phyloP scores from a whole-genome alignment of 2,888 invertebrate species.

The Philonicus albiceps region DNA sequence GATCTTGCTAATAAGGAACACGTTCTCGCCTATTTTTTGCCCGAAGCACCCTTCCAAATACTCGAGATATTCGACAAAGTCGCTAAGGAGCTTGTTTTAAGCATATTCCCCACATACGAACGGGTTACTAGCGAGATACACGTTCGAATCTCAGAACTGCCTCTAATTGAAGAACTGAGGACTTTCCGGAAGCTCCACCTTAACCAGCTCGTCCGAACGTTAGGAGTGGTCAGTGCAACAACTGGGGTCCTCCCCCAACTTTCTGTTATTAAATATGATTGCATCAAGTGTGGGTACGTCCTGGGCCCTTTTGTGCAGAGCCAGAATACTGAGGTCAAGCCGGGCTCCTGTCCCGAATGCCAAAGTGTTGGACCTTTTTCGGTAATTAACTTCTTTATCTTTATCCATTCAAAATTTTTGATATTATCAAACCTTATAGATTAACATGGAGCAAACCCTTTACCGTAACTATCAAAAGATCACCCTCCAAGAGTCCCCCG shows the following conservation, averaged over 20 bases:
- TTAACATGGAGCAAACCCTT: constrained; percentile 98
- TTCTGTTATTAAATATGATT: constrained; percentile 96
- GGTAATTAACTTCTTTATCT: constrained; percentile 62
- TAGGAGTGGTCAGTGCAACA: constrained; percentile 95
- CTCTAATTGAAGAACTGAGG: constrained; percentile 93
- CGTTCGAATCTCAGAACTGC: constrained; percentile 93
- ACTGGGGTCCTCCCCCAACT: constrained; percentile 96
- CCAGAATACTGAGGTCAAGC: constrained; percentile 92
- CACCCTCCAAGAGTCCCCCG: constrained; percentile 97
- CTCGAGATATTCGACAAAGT: constrained; percentile 95
- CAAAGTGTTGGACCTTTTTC: constrained; percentile 95
- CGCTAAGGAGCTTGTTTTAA: constrained; percentile 90
- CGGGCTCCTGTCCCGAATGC: constrained; percentile 97
- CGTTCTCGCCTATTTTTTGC: constrained; percentile 94
- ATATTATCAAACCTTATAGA: constrained; percentile 64
- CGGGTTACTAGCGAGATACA: constrained; percentile 93
- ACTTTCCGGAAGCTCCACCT: constrained; percentile 89
- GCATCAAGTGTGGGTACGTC: constrained; percentile 92
- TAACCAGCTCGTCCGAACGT: constrained; percentile 92
- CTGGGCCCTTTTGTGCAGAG: constrained; percentile 96
- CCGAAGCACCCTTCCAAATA: constrained; percentile 97
- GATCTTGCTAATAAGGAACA: constrained; percentile 90
- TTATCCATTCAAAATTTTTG: constrained; percentile 47
- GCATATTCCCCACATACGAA: constrained; percentile 95
- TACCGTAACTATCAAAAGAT: constrained; percentile 99